Evolutionary conservation across 2,797 vertebrate species (phyloP), one percentile per base, ranked within the genome.

Genomic region (Euthynnus affinis): DNA sequence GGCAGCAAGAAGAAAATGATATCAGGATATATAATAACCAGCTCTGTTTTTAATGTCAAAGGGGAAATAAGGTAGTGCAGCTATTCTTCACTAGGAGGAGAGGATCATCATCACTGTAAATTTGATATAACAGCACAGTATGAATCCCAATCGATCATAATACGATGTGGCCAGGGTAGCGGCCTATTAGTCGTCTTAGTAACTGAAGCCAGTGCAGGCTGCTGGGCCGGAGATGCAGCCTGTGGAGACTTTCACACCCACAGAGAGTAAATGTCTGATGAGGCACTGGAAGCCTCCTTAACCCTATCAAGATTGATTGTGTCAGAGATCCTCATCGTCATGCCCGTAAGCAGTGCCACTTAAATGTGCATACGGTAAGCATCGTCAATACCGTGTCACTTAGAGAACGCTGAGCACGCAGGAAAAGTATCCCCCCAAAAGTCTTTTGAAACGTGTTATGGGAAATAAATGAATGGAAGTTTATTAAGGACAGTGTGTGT

Each of bases 291-390:
- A 80, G 82, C 82, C 66, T 81, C 52, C 68, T 87, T 89, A 89
- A 90, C 78, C 81, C 59, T 56, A 89, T 91, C 86, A 87, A 61
- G 81, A 92, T 92, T 88, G 91, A 93, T 89, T 87, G 72, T 75
- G 75, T 87, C 80, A 85, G 73, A 75, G 81, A 88, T 90, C 66
- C 74, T 80, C 74, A 78, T 82, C 62, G 72, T 89, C 77, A 88
- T 91, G 73, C 83, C 84, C 37, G 76, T 90, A 87, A 89, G 85
- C 77, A 83, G 71, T 46, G 78, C 44, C 75, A 83, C 80, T 62
- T 59, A 73, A 83, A 87, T 67, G 71, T 59, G 2, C 48, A 37
- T 86, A 86, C 77, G 46, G 85, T 84, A 85, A 90, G 66, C 62
- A 8, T 12, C 25, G 72, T 88, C 86, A 20, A 85, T 87, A 72